Evolutionary conservation across 2,797 vertebrate genomes (phyloP).

Genomic region (Microchirus variegatus): DNA sequence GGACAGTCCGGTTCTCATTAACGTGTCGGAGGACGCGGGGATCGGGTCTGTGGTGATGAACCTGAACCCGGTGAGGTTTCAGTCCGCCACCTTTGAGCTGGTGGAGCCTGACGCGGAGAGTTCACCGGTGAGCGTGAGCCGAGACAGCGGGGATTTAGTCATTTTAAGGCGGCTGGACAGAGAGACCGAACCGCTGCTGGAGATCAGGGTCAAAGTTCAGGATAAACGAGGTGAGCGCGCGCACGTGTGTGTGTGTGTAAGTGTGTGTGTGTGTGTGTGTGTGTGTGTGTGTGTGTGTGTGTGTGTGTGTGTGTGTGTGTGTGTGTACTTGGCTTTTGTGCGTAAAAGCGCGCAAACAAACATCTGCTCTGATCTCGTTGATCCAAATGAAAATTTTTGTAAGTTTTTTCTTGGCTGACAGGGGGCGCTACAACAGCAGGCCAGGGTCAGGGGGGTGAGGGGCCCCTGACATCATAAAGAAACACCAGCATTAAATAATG

Average conservation of each 20-base stretch:
- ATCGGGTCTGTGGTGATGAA: slow-evolving; percentile 84
- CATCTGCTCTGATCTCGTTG: no score
- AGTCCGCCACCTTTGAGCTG: slow-evolving; percentile 81
- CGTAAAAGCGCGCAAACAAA: not conserved
- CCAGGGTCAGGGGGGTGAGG: no score
- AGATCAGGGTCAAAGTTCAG: slow-evolving; percentile 82
- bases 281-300: no score
- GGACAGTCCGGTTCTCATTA: slow-evolving; percentile 76
- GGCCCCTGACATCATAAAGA: no score
- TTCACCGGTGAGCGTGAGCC: slow-evolving; percentile 82
- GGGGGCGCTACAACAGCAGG: no score
- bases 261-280: slow-evolving; percentile 2
- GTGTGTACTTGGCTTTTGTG: not conserved
- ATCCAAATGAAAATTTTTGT: no score
- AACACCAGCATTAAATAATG: no score
- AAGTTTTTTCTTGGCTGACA: no score
- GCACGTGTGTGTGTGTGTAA: not conserved
- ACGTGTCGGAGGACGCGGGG: slow-evolving; percentile 85
- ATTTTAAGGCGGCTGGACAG: slow-evolving; percentile 84
- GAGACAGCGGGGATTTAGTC: slow-evolving; percentile 84
- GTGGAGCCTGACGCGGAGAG: slow-evolving; percentile 77
- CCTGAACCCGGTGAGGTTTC: slow-evolving; percentile 80
- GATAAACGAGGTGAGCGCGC: slow-evolving; percentile 78
- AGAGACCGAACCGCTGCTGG: slow-evolving; percentile 82
- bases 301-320: slow-evolving; percentile 2